Evolutionary conservation across 2,113 vertebrate genomes (phyloP).

Genomic region (Synchiropus splendidus): DNA sequence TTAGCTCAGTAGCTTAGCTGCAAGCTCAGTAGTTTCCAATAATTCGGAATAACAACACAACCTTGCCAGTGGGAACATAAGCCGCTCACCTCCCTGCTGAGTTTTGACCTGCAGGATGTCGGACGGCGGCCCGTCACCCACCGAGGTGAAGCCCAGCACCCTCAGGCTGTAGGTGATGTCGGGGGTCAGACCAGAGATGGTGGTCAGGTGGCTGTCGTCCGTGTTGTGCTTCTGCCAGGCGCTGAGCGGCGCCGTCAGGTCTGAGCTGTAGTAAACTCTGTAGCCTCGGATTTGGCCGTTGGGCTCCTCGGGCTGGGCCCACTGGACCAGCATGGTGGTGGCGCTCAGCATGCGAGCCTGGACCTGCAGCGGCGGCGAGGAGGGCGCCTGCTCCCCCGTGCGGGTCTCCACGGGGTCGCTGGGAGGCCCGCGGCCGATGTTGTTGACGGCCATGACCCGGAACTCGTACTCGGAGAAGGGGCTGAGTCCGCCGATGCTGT

Average conservation of each 20-base stretch:
- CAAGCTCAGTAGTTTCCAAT: too few species aligned
- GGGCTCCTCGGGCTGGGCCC: conserved; percentile 87
- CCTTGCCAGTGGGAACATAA: too few species aligned
- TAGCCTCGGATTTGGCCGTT: conserved; percentile 89
- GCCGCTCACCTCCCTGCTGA: conserved; percentile 82
- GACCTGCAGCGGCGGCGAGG: conserved; percentile 83
- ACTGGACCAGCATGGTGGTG: conserved; percentile 93
- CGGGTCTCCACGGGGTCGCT: conserved; percentile 82
- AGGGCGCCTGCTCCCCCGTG: conserved; percentile 89
- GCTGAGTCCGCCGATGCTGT: conserved; percentile 91
- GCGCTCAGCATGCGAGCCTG: conserved; percentile 90
- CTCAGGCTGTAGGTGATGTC: conserved; percentile 93
- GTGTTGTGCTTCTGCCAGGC: conserved; percentile 95
- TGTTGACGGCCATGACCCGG: conserved; percentile 85
- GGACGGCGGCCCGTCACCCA: conserved; percentile 86
- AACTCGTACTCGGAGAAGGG: conserved; percentile 92
- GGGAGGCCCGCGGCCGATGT: conserved; percentile 85
- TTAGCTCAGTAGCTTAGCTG: too few species aligned
- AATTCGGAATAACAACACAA: too few species aligned
- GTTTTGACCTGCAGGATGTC: conserved; percentile 91
- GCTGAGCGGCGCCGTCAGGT: conserved; percentile 74
- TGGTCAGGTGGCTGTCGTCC: conserved; percentile 84
- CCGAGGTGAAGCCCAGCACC: conserved; percentile 86
- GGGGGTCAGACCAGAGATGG: conserved; percentile 81
- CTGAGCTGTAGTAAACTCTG: conserved; percentile 83